These are phyloP conservation scores for Lycophotia porphyrea DNA, from an alignment of 2,888 invertebrate genomes.

Conservation along the genomic window DNA sequence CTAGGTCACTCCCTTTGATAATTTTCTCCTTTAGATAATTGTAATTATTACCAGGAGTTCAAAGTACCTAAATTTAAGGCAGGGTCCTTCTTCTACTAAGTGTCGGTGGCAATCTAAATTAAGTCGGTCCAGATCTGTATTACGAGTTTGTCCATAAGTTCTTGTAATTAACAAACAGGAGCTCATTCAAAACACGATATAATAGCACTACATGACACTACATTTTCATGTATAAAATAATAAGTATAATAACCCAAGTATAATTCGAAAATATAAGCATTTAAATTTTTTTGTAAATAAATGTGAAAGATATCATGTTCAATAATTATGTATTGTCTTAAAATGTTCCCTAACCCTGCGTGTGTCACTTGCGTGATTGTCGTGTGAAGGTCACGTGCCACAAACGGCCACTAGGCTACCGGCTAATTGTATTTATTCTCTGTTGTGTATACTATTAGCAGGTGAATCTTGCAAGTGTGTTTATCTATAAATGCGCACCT, in stretches of 20 bases:
- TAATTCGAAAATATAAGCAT: not conserved
- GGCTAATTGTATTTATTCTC: slow-evolving; percentile 73
- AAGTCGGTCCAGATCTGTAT: not conserved
- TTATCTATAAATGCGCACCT: slow-evolving; percentile 59
- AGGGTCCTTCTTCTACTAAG: not conserved
- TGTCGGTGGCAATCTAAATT: not conserved
- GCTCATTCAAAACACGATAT: not conserved
- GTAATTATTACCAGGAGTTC: not conserved
- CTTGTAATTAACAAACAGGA: not conserved
- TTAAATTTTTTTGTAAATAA: not conserved
- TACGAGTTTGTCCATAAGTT: not conserved
- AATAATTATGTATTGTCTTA: not conserved
- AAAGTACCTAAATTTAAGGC: not conserved
- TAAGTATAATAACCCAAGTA: not conserved
- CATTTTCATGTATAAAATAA: not conserved
- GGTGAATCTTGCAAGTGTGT: slow-evolving; percentile 67
- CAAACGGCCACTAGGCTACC: slow-evolving; percentile 57
- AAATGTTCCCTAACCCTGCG: slow-evolving; percentile 12
- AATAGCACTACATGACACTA: not conserved
- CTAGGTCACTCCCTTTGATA: not conserved
- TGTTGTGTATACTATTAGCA: slow-evolving; percentile 72
- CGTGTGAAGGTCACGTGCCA: slow-evolving; percentile 69
- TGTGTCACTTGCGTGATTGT: slow-evolving; percentile 60
- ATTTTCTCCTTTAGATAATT: not conserved
- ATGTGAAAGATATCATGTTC: not conserved